phyloP scores from a whole-genome alignment of 1,140 invertebrate genomes.

The Pogonomyrmex barbatus region DNA sequence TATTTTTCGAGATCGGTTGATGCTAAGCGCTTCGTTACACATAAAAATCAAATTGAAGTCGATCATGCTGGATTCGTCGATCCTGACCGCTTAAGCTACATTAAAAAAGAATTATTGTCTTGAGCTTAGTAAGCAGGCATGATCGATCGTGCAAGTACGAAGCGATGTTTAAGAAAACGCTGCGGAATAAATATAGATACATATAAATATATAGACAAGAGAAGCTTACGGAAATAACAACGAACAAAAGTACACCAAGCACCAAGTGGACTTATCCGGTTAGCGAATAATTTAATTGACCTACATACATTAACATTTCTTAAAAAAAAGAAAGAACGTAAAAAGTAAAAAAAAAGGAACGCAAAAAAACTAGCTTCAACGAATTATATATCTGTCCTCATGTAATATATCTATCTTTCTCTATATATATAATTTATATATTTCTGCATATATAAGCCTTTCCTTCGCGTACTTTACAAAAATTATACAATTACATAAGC shows the following conservation, averaged over 20 bases:
- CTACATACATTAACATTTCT: conserved; percentile 61
- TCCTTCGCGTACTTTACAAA: conserved; percentile 65
- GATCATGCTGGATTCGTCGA: conserved; percentile 44
- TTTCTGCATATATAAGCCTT: conserved; percentile 64
- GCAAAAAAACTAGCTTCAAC: conserved; percentile 69
- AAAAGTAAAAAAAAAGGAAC: conserved; percentile 41
- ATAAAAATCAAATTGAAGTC: conserved; percentile 1
- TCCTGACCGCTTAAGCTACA: conserved; percentile 57
- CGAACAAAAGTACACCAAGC: conserved; percentile 72
- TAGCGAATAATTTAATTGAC: conserved; percentile 60
- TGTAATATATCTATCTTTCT: conserved; percentile 67
- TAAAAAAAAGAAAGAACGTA: conserved; percentile 35
- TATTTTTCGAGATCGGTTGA: conserved; percentile 12
- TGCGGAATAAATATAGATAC: conserved; percentile 52
- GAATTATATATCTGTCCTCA: conserved; percentile 70
- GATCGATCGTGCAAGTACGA: conserved; percentile 42
- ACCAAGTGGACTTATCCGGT: conserved; percentile 67
- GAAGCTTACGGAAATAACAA: conserved; percentile 71
- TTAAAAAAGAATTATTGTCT: conserved; percentile 42
- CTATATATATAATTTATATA: conserved; percentile 26
- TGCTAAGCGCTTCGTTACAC: conserved; percentile 34
- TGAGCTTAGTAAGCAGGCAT: conserved; percentile 42
- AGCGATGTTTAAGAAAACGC: conserved; percentile 6
- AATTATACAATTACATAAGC: conserved; percentile 72
- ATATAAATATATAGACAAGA: conserved; percentile 35